Evolutionary conservation across 2,888 invertebrate species (phyloP), one percentile per base, ranked within the genome.

Genomic region (Pachliopta kotzebuea): DNA sequence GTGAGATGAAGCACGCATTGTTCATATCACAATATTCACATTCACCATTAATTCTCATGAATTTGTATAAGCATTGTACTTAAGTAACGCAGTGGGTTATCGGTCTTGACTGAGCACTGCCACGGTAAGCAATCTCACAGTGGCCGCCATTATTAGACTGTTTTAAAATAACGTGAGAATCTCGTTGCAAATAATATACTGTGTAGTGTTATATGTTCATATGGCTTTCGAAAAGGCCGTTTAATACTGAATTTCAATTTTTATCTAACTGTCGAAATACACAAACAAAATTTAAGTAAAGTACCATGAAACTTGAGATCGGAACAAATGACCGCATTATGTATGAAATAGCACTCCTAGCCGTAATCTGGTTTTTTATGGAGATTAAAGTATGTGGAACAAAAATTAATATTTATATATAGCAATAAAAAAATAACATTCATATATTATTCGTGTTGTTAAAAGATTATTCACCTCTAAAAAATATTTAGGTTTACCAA

Each of bases 1-100:
- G 37, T 37, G 37, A 37, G 26, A 4, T 37, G 37, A 37, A 37
- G 11, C 71, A 66, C 67, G n/a, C 53, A 62, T 60, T 62, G 68
- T 67, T 60, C 50, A 68, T 23, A 56, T 64, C 68, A 69, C 68
- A 72, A 66, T 71, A 50, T 45, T 42, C 31, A 60, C 54, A 50
- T 63, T 58, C 26, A 23, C 31, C 31, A 23, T 31, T 42, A 26
- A 21, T 21, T 63, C 58, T 45, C 63, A 63, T 54, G 58, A 37
- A 26, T 45, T 23, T 23, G 26, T 45, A 23, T 56, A 18, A 54
- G 31, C 55, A 56, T 56, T 60, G 59, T 52, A 26, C 20, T 42
- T 45, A 53, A 60, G 65, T 57, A 52, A 63, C 58, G 31, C 23
- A 65, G 53, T 65, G 60, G 60, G 65, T 53, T 60, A 52, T 60